Evolutionary conservation across 2,113 vertebrate genomes (phyloP).

Genomic region (Takifugu bimaculatus): DNA sequence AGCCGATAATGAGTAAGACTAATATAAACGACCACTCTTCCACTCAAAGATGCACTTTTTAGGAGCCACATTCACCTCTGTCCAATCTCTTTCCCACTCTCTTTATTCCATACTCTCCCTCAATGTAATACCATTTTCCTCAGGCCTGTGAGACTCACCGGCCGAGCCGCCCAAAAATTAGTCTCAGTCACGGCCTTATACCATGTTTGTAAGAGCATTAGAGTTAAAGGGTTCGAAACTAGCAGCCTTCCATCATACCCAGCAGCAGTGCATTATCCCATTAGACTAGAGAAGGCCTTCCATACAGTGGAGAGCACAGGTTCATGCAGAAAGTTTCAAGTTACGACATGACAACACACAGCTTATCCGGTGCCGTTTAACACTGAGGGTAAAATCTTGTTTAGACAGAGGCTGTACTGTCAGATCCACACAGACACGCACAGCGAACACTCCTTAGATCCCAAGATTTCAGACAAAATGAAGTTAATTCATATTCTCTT

Average conservation of each 20-base stretch:
- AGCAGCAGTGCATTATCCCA: constrained; percentile 65
- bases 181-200: constrained; percentile 57
- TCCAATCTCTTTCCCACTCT: constrained; percentile 1
- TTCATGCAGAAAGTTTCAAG: constrained; percentile 29
- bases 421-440: constrained; percentile 14
- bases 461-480: no score
- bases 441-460: neutral
- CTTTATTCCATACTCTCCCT: constrained; percentile 15
- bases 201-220: neutral
- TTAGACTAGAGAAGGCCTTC: constrained; percentile 52
- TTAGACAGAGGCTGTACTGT: constrained; percentile 34
- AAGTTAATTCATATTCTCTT: neutral
- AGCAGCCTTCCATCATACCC: constrained; percentile 47
- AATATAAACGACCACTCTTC: constrained; percentile 1
- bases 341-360: constrained; percentile 36
- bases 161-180: constrained; percentile 44
- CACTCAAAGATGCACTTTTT: neutral
- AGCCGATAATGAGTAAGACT: constrained; percentile 2
- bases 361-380: constrained; percentile 44
- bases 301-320: constrained; percentile 18
- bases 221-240: constrained; percentile 35
- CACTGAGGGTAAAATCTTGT: constrained; percentile 49
- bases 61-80: constrained; percentile 4
- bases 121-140: constrained; percentile 36
- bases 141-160: constrained; percentile 32